These are phyloP conservation scores for Archocentrus centrarchus DNA, from an alignment of 2,113 vertebrate genomes.

Conservation along the genomic window DNA sequence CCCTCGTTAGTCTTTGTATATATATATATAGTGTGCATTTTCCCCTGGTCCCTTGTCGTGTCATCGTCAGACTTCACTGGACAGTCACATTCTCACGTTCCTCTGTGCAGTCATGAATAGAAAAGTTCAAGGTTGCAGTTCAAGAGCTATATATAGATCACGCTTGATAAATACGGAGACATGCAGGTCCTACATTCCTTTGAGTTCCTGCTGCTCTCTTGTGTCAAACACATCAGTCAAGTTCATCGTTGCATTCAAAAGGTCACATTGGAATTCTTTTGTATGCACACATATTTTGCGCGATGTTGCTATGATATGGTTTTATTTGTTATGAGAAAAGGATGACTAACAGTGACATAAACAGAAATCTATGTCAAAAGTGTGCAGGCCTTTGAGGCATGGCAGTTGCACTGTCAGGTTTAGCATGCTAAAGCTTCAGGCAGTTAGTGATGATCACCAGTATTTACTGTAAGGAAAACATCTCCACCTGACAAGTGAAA, in stretches of 20 bases:
- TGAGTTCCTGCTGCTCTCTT: background rate
- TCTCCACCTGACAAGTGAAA: background rate
- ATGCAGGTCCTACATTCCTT: background rate
- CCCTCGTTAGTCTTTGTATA: no score
- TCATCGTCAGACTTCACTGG: no score
- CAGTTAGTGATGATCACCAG: slow-evolving; percentile 4
- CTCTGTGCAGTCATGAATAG: background rate
- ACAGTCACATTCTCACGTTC: background rate
- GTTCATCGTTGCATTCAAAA: background rate
- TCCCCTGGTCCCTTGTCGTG: no score
- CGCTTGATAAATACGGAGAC: background rate
- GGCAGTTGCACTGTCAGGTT: background rate
- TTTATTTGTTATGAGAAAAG: slow-evolving; percentile 8
- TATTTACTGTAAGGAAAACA: slow-evolving; percentile 15
- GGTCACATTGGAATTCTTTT: background rate
- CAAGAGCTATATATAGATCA: background rate
- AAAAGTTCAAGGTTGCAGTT: background rate
- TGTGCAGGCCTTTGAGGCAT: background rate
- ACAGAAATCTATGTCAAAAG: background rate
- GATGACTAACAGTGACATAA: background rate
- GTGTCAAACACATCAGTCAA: background rate
- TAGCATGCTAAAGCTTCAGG: slow-evolving; percentile 10
- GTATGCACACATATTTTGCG: background rate
- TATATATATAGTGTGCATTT: no score
- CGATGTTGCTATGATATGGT: background rate